Base-by-base conservation (phyloP, 2,113 vertebrate genomes). In the Natator depressus region DNA sequence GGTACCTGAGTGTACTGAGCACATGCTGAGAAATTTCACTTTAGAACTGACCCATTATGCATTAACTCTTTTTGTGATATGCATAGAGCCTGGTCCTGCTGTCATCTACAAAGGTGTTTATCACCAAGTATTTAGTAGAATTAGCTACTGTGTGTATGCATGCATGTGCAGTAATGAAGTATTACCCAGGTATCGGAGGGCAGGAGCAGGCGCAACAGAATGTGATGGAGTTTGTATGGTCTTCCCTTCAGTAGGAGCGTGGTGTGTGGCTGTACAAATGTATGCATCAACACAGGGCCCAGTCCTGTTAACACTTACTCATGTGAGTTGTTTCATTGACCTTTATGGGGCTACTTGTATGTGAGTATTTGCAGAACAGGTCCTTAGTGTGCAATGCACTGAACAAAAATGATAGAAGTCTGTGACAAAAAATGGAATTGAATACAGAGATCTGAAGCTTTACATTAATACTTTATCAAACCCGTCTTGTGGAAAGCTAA, bases 31-130 rank as follows among this genome's bases (percentile, higher is more conserved):
- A 95, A 95, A 46, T 86, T 84, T 35, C 91, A 93, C 85, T 93
- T 94, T 83, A 88, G 79, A 75, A 25, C 27, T 95, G 97, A 95
- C 83, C 94, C 91, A n/a, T 78, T 93, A 62, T 13, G 13, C 79
- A 2, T 0, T 88, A 85, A 38, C 29, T 92, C 51, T 27, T 89
- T 62, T 65, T n/a, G 53, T n/a, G 22, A 42, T 55, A 59, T 51
- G 20, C 50, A 54, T 35, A 93, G 80, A 82, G 84, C 54, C 85
- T 49, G 13, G 72, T 86, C 49, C 62, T 78, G 51, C 49, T 94
- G 46, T 42, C 3, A 1, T 75, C 91, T 86, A 55, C 51, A 80
- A 82, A 94, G 38, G 1, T 59, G 46, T 59, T 50, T n/a, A 57
- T 31, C 62, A 82, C 31, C 46, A 59, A 31, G 31, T 47, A 83